Percentiles rank a stretch among this genome's conserved stretches.
Evolutionary conservation across 2,797 vertebrate species (phyloP).

Genomic region (Euthynnus affinis): DNA sequence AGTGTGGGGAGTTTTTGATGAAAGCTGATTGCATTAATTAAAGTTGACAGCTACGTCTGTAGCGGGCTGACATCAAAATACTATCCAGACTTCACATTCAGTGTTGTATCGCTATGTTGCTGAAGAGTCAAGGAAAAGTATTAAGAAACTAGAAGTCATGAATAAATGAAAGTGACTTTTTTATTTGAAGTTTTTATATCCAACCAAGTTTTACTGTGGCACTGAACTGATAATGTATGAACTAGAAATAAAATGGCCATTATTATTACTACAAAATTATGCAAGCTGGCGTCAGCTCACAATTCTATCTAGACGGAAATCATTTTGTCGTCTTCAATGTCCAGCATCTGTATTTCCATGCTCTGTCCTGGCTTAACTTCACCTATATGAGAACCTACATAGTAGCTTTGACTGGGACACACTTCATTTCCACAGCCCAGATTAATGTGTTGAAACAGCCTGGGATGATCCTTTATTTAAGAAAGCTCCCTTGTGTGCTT

Average conservation of each 20-base stretch:
- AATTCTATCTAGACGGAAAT: neutral
- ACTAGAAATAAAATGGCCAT: slow-evolving; percentile 4
- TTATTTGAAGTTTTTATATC: slow-evolving; percentile 14
- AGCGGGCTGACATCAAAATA: slow-evolving; percentile 11
- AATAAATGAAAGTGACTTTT: slow-evolving; percentile 25
- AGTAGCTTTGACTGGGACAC: neutral
- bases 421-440: neutral
- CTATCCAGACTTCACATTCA: neutral
- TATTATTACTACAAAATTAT: neutral
- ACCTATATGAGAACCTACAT: neutral
- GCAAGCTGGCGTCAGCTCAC: neutral
- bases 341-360: neutral
- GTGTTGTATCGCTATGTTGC: neutral
- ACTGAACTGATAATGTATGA: neutral
- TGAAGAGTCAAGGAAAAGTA: neutral
- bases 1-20: slow-evolving; percentile 15
- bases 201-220: neutral
- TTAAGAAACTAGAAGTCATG: neutral
- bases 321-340: neutral
- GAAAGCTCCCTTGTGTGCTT: slow-evolving; percentile 12
- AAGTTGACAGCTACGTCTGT: slow-evolving; percentile 21
- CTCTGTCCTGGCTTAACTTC: neutral
- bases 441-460: slow-evolving; percentile 6
- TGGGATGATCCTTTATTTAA: neutral
- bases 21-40: slow-evolving; percentile 36